These are phyloP conservation scores for Ichneumon xanthorius DNA, from an alignment of 2,888 invertebrate species.

Conservation along the genomic window DNA sequence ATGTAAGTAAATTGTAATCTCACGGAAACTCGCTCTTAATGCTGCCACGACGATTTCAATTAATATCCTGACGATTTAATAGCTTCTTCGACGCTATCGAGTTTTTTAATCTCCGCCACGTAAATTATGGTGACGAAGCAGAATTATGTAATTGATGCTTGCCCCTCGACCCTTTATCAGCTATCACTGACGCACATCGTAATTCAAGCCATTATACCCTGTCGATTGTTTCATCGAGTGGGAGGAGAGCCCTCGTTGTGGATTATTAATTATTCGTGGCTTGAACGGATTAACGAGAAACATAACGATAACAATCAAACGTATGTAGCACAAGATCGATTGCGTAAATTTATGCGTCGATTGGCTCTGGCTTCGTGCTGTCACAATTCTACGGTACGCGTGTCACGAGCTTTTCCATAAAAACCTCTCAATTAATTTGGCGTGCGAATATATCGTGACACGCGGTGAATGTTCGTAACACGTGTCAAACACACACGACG, in stretches of 20 bases:
- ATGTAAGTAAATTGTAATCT: too few relatives aligned
- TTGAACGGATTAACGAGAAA: conserved; percentile 13
- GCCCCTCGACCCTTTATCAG: neutral
- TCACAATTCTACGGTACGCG: neutral
- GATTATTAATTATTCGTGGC: conserved; percentile 9
- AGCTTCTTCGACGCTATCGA: neutral
- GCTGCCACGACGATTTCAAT: too few relatives aligned
- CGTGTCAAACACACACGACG: neutral
- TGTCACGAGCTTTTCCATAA: neutral
- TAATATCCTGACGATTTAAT: neutral
- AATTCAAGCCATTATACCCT: neutral
- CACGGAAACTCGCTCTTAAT: too few relatives aligned
- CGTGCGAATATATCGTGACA: neutral
- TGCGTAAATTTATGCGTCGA: conserved; percentile 6
- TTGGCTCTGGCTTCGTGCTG: neutral
- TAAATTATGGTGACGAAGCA: neutral
- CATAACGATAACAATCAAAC: conserved; percentile 4
- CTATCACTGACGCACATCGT: neutral
- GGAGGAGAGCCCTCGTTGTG: neutral
- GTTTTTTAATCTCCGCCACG: neutral
- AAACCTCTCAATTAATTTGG: conserved; percentile 6
- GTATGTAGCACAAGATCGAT: neutral
- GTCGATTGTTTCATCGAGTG: neutral
- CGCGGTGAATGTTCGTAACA: neutral
- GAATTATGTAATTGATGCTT: neutral